Percentiles rank a stretch among this genome's conserved stretches.
Conservation (phyloP, 2,888 invertebrate genomes). For the Mythimna lalbum region DNA sequence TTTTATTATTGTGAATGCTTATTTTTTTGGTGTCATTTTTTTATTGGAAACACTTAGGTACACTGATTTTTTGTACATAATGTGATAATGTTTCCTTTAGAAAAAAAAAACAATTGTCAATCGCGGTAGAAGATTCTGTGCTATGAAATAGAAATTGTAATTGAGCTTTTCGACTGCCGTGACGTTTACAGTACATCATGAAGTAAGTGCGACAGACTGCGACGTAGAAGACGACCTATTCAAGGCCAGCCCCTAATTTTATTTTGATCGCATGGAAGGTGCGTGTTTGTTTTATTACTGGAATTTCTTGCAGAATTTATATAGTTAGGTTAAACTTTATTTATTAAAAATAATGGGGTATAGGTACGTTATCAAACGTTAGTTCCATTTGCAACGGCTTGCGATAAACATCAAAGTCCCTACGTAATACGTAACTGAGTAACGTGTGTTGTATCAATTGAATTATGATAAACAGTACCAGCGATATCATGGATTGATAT, state of each 20-base stretch:
- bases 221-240: background rate
- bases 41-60: constrained; percentile 5
- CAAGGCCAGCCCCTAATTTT: constrained; percentile 16
- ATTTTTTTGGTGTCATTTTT: too few species aligned
- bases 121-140: background rate
- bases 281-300: constrained; percentile 2
- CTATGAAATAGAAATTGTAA: constrained; percentile 3
- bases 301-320: background rate
- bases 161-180: constrained; percentile 6
- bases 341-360: constrained; percentile 16
- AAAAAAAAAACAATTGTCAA: background rate
- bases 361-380: constrained; percentile 32
- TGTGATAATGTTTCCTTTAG: background rate
- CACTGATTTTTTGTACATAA: background rate
- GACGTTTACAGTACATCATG: constrained; percentile 8
- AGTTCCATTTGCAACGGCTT: constrained; percentile 33
- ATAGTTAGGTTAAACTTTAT: background rate
- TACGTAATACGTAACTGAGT: constrained; percentile 13
- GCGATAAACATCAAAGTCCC: constrained; percentile 31
- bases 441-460: constrained; percentile 34
- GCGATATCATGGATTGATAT: constrained; percentile 14
- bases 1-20: too few species aligned
- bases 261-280: background rate
- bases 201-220: constrained; percentile 1
- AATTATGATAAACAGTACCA: constrained; percentile 29